Evolutionary conservation across 2,888 invertebrate species (phyloP), one percentile per base, ranked within the genome.

Genomic region (Rosalia funebris): DNA sequence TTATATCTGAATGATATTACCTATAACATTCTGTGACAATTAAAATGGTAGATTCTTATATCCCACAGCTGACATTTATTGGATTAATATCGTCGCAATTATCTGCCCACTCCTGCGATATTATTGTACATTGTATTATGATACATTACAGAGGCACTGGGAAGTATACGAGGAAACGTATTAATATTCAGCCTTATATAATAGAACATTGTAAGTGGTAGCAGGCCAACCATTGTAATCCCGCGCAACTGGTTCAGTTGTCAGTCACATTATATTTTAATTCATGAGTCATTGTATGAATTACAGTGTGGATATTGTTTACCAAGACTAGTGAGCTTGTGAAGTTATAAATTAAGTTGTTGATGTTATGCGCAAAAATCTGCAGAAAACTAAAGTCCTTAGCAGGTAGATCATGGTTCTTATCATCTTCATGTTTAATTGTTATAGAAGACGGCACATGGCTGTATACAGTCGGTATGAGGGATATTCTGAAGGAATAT

Each of bases 201-300:
- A 48, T 32, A 48, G 37, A 48, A 48, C 48, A 37, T 37, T 20
- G 48, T 19, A 48, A 48, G 37, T 48, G 37, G 48, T 48, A 48
- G 48, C 48, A 14, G 36, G 17, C 20, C 20, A 9, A 17, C 48
- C 11, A 48, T 48, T 48, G 48, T 48, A 37, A 12, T n/a, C 48
- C 37, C 19, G 17, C 48, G 48, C 48, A 48, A 48, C 48, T 48
- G 48, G 36, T 37, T 48, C 37, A 37, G 48, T 19, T 48, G 48
- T 48, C 48, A 48, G 19, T 37, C 36, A 17, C 48, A 48, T 48
- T 48, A 48, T 48, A 48, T 48, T 48, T 48, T 48, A 48, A 48
- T 48, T 48, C 48, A 12, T 36, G 48, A 48, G 36, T 48, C 36
- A 20, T 12, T 9, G 36, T 36, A 16, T 11, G 46, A 32, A 32